These are phyloP conservation scores for Halcyon malimbica DNA, from an alignment of 2,113 vertebrate species.

Conservation along the genomic window DNA sequence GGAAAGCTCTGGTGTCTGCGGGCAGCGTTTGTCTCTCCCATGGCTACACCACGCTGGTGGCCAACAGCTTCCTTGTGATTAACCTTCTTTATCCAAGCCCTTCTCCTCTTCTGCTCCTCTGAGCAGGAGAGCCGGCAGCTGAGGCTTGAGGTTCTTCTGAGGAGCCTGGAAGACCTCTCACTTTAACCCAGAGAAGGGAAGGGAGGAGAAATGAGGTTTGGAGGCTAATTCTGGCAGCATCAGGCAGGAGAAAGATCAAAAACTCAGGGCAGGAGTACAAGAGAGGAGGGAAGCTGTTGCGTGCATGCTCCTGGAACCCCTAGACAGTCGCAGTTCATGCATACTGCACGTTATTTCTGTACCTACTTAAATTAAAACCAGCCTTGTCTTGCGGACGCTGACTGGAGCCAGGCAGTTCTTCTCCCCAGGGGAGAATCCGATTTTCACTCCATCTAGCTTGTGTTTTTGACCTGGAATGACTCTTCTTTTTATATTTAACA, in stretches of 20 bases:
- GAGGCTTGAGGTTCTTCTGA: not conserved
- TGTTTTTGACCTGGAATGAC: conserved; percentile 63
- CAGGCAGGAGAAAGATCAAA: not conserved
- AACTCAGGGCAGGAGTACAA: conserved; percentile 31
- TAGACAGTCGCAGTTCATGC: conserved; percentile 1
- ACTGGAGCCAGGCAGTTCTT: conserved; percentile 56
- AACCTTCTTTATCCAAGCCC: not conserved
- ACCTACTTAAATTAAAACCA: conserved; percentile 62
- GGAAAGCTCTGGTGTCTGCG: not conserved
- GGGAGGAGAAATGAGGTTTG: conserved; percentile 32
- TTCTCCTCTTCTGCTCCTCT: not conserved
- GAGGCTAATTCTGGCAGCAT: conserved; percentile 48
- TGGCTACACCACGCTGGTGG: not conserved
- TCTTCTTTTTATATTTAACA: conserved; percentile 25
- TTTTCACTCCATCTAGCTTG: conserved; percentile 36
- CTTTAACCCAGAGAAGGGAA: not conserved
- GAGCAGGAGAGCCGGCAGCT: not conserved
- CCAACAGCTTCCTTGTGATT: not conserved
- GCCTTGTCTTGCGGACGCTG: conserved; percentile 32
- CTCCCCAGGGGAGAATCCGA: conserved; percentile 57
- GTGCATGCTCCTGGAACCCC: conserved; percentile 55
- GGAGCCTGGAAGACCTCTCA: not conserved
- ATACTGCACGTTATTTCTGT: conserved; percentile 55
- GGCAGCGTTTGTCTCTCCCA: not conserved
- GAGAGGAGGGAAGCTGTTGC: conserved; percentile 47